A percentile compares a stretch with the other conserved stretches of the same genome.
Conservation (phyloP, 2,888 invertebrate species). For the Coenonympha glycerion region DNA sequence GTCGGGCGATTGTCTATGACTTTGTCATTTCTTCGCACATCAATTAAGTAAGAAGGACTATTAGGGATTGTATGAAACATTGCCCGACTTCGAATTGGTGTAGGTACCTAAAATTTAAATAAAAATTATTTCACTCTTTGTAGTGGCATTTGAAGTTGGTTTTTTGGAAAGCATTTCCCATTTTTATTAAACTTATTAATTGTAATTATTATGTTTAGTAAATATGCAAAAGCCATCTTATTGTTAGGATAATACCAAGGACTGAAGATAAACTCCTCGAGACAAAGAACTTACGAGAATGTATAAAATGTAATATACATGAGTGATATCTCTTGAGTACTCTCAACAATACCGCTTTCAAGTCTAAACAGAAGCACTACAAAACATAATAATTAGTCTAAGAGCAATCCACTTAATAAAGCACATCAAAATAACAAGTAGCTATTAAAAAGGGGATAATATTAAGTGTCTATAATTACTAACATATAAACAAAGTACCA, state of each 20-base stretch:
- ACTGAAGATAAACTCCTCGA: neutral
- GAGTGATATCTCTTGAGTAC: conserved; percentile 25
- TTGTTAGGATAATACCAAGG: neutral
- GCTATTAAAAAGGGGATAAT: neutral
- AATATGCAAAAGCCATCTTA: neutral
- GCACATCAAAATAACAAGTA: neutral
- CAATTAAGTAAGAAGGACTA: no score
- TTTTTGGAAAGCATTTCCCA: no score
- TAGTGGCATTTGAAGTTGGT: no score
- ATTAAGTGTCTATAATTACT: no score
- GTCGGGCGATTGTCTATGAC: no score
- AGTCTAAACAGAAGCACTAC: conserved; percentile 43
- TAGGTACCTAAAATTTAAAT: no score
- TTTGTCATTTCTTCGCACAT: no score
- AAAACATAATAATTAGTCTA: conserved; percentile 31
- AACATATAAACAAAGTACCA: neutral
- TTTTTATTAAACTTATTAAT: no score
- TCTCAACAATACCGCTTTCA: conserved; percentile 48
- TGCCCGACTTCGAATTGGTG: no score
- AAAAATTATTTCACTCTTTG: no score
- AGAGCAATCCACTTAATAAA: conserved; percentile 24
- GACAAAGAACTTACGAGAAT: neutral
- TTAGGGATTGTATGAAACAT: no score
- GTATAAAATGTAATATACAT: conserved; percentile 6
- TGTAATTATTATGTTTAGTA: no score